These are phyloP conservation scores for Hafferia zeledoni DNA, from an alignment of 2,797 vertebrate genomes.

Conservation along the genomic window DNA sequence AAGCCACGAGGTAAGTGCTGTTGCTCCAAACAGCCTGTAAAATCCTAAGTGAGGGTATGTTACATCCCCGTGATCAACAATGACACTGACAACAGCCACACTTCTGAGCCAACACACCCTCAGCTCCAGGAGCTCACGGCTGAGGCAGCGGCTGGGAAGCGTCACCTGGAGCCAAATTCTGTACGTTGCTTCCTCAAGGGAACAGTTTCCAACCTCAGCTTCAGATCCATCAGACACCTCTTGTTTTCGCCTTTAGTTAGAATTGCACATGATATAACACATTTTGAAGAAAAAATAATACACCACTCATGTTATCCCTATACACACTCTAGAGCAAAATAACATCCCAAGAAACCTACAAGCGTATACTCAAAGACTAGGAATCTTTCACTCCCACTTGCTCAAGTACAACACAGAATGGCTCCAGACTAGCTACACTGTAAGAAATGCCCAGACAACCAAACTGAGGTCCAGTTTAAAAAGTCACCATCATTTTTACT, in stretches of 20 bases:
- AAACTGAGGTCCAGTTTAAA: neutral
- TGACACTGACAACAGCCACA: rapidly evolving
- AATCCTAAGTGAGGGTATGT: neutral
- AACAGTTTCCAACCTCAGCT: neutral
- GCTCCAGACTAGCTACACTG: neutral
- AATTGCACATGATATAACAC: neutral
- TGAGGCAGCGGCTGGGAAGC: neutral
- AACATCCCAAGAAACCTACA: neutral
- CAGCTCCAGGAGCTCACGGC: neutral
- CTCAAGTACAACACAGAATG: neutral
- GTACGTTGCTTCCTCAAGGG: neutral
- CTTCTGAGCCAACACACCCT: neutral
- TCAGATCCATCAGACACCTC: neutral
- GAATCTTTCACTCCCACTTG: neutral
- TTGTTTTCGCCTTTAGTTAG: neutral
- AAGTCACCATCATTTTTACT: neutral
- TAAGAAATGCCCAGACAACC: neutral
- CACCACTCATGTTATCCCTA: neutral
- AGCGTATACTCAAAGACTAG: neutral
- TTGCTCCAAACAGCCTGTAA: neutral
- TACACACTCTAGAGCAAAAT: neutral
- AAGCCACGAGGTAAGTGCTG: neutral
- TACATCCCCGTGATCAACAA: rapidly evolving
- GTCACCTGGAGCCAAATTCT: neutral
- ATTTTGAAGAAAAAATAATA: neutral